Percentiles rank a stretch among this genome's conserved stretches.
Evolutionary conservation across 2,888 invertebrate species (phyloP).

Genomic region (Leptogaster cylindrica): DNA sequence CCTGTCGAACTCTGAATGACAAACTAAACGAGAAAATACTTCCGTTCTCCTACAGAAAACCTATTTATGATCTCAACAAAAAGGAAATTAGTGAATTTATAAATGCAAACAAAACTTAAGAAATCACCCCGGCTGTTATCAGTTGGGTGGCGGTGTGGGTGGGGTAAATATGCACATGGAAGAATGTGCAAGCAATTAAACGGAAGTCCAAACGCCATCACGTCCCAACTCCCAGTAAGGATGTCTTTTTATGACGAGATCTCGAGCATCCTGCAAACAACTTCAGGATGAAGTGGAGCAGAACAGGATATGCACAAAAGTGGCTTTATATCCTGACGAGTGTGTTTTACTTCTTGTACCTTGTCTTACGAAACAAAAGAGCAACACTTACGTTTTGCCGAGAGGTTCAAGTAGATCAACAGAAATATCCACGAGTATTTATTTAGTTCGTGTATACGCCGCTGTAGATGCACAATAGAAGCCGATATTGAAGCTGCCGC

Average conservation of each 20-base stretch:
- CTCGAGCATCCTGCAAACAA: slow-evolving; percentile 5
- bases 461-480: slow-evolving; percentile 47
- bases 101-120: too few relatives aligned
- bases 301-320: neutral
- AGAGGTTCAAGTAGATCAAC: slow-evolving; percentile 62
- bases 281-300: neutral
- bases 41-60: too few relatives aligned
- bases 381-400: slow-evolving; percentile 61
- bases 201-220: too few relatives aligned
- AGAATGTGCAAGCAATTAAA: too few relatives aligned
- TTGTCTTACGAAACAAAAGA: neutral
- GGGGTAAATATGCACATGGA: too few relatives aligned
- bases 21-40: too few relatives aligned
- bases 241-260: neutral
- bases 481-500: slow-evolving; percentile 5
- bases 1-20: too few relatives aligned
- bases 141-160: too few relatives aligned
- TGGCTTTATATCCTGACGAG: neutral
- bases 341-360: neutral
- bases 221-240: neutral
- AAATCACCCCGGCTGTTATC: too few relatives aligned
- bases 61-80: too few relatives aligned
- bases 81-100: too few relatives aligned
- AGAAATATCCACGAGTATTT: slow-evolving; percentile 63
- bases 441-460: slow-evolving; percentile 57